Conservation (phyloP, 2,113 vertebrate genomes). For the Hylia prasina region DNA sequence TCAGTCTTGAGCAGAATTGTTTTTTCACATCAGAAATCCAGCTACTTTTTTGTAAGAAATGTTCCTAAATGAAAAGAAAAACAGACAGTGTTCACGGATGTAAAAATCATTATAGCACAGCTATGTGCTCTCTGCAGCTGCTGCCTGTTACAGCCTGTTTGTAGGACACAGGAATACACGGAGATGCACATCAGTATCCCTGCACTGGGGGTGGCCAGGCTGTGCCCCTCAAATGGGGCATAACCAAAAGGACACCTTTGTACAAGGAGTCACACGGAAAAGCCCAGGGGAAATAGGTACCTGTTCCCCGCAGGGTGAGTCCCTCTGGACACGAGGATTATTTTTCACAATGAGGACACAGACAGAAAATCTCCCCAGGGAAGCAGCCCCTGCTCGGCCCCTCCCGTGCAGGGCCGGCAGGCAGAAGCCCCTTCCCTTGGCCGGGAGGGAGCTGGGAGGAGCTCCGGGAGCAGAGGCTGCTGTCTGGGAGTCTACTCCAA, state of each 20-base stretch:
- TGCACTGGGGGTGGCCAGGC: neutral
- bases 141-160: neutral
- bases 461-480: neutral
- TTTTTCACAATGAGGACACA: neutral
- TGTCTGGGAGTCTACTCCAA: neutral
- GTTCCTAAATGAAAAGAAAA: conserved; percentile 10
- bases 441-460: neutral
- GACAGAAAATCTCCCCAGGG: neutral
- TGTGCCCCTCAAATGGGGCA: neutral
- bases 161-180: neutral
- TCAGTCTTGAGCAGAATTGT: conserved; percentile 12
- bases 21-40: conserved; percentile 30
- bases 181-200: neutral
- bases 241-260: neutral
- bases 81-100: neutral
- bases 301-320: neutral
- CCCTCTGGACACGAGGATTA: neutral
- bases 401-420: neutral
- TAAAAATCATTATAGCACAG: neutral
- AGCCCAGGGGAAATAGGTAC: neutral
- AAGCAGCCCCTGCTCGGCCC: neutral
- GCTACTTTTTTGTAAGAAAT: neutral
- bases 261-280: neutral
- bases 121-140: neutral
- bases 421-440: neutral